A percentile compares a stretch with the other conserved stretches of the same genome.
Evolutionary conservation across 2,113 vertebrate species (phyloP).

Genomic region (Carettochelys insculpta): DNA sequence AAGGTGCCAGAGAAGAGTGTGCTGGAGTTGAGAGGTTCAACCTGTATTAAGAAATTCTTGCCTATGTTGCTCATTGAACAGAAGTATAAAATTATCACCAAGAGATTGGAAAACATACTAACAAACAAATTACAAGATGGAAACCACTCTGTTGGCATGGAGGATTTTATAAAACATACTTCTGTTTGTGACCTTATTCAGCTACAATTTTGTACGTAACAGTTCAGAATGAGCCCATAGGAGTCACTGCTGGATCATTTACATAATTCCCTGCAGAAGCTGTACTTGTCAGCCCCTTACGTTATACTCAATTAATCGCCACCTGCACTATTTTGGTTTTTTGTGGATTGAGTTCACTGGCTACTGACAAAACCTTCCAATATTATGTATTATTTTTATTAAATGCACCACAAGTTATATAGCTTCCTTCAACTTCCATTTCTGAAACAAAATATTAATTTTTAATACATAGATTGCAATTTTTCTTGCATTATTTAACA

Average conservation of each 20-base stretch:
- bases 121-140: neutral
- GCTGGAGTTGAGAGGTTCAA: no score
- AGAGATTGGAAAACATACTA: neutral
- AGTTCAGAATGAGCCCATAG: neutral
- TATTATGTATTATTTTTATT: neutral
- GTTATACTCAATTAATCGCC: neutral
- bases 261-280: neutral
- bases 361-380: neutral
- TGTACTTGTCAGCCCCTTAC: neutral
- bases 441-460: neutral
- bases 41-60: neutral
- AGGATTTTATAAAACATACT: conserved; percentile 18
- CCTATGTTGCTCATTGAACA: neutral
- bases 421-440: neutral
- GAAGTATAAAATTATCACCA: neutral
- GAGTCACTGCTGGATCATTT: conserved; percentile 4
- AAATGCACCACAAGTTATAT: neutral
- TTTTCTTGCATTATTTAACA: neutral
- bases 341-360: neutral
- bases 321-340: neutral
- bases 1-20: no score
- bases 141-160: conserved; percentile 36
- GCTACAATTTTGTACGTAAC: conserved; percentile 4
- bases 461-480: neutral
- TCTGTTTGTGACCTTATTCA: conserved; percentile 28